These are phyloP conservation scores for Diadumene lineata DNA, from an alignment of 92 coral and sea anemone species.

Conservation along the genomic window DNA sequence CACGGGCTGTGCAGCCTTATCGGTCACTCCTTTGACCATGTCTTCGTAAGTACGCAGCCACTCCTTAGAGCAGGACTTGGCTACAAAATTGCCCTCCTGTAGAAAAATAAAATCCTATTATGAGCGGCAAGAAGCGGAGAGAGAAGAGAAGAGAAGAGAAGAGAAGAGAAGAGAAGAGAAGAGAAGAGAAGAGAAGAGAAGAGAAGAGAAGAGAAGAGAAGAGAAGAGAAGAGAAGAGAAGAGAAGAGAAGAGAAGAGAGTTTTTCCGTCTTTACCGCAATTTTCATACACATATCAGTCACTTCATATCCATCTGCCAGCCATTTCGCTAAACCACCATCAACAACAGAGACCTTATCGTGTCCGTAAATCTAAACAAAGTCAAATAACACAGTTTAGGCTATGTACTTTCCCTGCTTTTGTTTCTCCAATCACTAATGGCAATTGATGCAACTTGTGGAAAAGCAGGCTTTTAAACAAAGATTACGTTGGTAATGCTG, in stretches of 20 bases:
- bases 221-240: neutral
- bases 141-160: neutral
- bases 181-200: neutral
- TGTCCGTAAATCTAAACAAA: conserved; percentile 66
- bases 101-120: neutral
- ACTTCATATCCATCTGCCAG: conserved; percentile 68
- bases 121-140: neutral
- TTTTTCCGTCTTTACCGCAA: no score
- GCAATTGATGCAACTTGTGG: neutral
- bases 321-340: conserved; percentile 86
- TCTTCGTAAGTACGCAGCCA: conserved; percentile 62
- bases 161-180: neutral
- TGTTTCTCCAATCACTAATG: neutral
- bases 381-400: neutral
- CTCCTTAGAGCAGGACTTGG: conserved; percentile 25
- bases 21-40: conserved; percentile 54
- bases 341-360: conserved; percentile 71
- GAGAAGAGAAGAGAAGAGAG: no score
- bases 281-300: conserved; percentile 60
- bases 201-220: neutral
- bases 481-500: no score
- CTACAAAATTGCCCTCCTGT: conserved; percentile 66
- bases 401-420: no score
- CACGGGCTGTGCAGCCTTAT: conserved; percentile 48
- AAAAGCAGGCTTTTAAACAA: no score